Evolutionary conservation across 1,140 invertebrate genomes (phyloP).

Genomic region (Nomia melanderi): DNA sequence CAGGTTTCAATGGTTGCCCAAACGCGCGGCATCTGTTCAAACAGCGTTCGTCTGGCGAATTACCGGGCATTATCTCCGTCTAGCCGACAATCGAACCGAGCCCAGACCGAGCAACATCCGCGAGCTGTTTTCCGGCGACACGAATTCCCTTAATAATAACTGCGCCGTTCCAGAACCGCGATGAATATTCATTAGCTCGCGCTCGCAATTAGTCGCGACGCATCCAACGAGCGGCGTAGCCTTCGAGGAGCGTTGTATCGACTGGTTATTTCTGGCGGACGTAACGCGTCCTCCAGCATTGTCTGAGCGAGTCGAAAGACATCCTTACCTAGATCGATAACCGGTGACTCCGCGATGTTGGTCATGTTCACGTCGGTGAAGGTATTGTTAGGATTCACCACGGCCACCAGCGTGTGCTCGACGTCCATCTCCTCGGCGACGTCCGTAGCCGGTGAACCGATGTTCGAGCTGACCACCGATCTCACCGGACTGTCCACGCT

Average conservation of each 20-base stretch:
- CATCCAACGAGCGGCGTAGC: not conserved
- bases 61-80: not conserved
- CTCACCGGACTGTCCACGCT: conserved; percentile 71
- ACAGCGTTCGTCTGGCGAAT: not conserved
- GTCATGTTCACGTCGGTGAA: conserved; percentile 14
- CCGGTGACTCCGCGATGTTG: conserved; percentile 27
- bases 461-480: conserved; percentile 70
- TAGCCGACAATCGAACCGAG: not conserved
- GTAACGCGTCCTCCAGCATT: too few relatives aligned
- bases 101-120: not conserved
- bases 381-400: conserved; percentile 66
- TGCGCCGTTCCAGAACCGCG: not conserved
- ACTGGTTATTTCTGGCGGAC: too few relatives aligned
- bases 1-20: not conserved
- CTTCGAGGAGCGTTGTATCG: too few relatives aligned
- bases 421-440: conserved; percentile 69
- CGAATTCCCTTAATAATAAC: not conserved
- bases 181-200: not conserved
- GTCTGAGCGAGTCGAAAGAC: not conserved
- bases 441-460: conserved; percentile 70
- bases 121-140: not conserved
- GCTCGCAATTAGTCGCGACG: not conserved
- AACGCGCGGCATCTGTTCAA: not conserved
- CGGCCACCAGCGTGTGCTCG: conserved; percentile 66
- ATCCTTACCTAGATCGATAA: conserved; percentile 42